Base-by-base conservation (phyloP, 1,140 invertebrate species). In the Platyscapa corneri region DNA sequence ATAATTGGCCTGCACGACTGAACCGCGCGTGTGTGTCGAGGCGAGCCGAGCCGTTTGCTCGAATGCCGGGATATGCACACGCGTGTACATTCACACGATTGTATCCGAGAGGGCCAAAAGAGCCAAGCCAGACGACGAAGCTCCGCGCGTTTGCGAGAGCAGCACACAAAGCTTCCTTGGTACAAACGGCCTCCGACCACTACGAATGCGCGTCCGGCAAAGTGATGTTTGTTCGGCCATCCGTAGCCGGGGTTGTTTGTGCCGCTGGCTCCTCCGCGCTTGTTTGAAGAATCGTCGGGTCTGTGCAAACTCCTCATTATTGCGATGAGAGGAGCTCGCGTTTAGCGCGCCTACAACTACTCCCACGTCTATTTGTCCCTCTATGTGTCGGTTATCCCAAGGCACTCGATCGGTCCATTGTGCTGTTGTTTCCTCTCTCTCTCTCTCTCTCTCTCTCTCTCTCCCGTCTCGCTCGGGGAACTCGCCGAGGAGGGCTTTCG, bases 261-360 rank as follows among this genome's bases (percentile, higher is more conserved):
- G 16, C n/a, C n/a, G n/a, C 76, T n/a, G 30, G 53, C 2, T 78
- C 42, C 18, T 37, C 46, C 37, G 27, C 37, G 64, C n/a, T 27
- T 72, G 65, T 56, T 72, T 56, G 80, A 82, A 46, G 46, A 72
- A 67, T 2, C 60, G 46, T 49, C 30, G 78, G 30, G 65, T 32
- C 32, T 67, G 30, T 49, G 46, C 42, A 76, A 76, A 76, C 46
- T 76, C 74, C 74, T 76, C 74, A 76, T 76, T 76, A 76, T 49
- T 49, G 18, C 64, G 6, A 46, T 6, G 34, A 49, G 34, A 39
- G 46, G 49, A 65, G 70, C n/a, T 42, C 53, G 49, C 34, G 37
- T 64, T 37, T 12, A 37, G 30, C 37, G 42, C 14, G 27, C 10
- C 14, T 16, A 7, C n/a, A 12, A 20, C 32, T 53, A 39, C 32